A percentile compares a stretch with the other conserved stretches of the same genome.
These are phyloP conservation scores for Drosophila quadrilineata DNA, from an alignment of 1,140 invertebrate species.

Conservation along the genomic window DNA sequence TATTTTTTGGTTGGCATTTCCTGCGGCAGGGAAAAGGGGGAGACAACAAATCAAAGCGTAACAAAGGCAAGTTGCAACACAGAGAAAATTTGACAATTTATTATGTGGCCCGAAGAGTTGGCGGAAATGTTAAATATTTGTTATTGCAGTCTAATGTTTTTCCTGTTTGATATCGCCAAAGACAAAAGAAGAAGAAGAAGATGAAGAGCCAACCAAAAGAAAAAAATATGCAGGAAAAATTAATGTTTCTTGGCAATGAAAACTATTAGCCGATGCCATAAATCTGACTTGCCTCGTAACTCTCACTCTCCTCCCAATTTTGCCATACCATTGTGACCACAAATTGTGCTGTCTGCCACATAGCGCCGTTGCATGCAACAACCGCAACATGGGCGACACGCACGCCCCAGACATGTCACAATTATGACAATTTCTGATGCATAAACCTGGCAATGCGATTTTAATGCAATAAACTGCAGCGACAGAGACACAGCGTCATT, in stretches of 20 bases:
- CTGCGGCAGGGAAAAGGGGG: conserved; percentile 17
- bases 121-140: conserved; percentile 79
- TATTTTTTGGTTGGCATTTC: conserved; percentile 31
- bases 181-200: too few relatives aligned
- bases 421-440: conserved; percentile 79
- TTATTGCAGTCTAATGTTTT: conserved; percentile 76
- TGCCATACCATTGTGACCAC: conserved; percentile 10
- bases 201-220: conserved; percentile 53
- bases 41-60: conserved; percentile 66
- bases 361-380: conserved; percentile 9
- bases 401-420: conserved; percentile 72
- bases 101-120: conserved; percentile 62
- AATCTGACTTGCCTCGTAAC: conserved; percentile 47
- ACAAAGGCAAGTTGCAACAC: conserved; percentile 58
- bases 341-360: background rate
- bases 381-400: conserved; percentile 35
- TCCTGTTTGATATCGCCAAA: too few relatives aligned
- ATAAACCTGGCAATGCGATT: conserved; percentile 68
- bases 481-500: conserved; percentile 53
- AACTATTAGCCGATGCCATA: conserved; percentile 66
- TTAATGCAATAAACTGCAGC: conserved; percentile 74
- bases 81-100: conserved; percentile 67
- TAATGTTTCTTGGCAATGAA: conserved; percentile 49
- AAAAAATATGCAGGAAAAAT: conserved; percentile 37
- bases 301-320: conserved; percentile 19